These are phyloP conservation scores for Acleris sparsana DNA, from an alignment of 2,888 invertebrate genomes.

Conservation along the genomic window DNA sequence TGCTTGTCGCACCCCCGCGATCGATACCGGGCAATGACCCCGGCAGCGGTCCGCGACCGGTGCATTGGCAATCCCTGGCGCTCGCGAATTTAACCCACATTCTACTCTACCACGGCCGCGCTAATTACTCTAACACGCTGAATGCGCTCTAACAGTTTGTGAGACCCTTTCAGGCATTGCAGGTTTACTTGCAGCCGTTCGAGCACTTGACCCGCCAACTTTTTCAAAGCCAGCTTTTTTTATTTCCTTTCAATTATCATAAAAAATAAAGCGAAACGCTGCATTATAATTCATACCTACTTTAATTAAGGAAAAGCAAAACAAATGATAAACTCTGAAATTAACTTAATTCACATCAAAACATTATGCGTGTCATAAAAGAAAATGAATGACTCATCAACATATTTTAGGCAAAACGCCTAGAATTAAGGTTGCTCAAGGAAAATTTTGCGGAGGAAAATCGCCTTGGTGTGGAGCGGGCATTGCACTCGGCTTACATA, in stretches of 20 bases:
- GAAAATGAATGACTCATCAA: conserved; percentile 52
- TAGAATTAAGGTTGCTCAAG: conserved; percentile 59
- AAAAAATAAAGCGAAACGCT: too few species aligned
- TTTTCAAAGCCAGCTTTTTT: too few species aligned
- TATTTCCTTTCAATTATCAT: too few species aligned
- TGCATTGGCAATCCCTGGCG: conserved; percentile 65
- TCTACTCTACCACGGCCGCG: conserved; percentile 50
- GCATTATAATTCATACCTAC: too few species aligned
- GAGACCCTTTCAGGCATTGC: conserved; percentile 15
- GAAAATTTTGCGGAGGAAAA: conserved; percentile 59
- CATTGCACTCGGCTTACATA: conserved; percentile 81
- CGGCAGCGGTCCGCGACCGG: conserved; percentile 70
- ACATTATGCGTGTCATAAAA: conserved; percentile 49
- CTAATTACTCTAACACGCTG: conserved; percentile 71
- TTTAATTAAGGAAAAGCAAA: background rate
- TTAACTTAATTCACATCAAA: conserved; percentile 45
- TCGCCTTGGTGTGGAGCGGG: conserved; percentile 71
- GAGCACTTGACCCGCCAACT: too few species aligned
- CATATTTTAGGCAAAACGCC: conserved; percentile 51
- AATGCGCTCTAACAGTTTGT: conserved; percentile 55
- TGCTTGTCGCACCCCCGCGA: conserved; percentile 68
- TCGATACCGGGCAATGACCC: conserved; percentile 82
- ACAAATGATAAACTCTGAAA: conserved; percentile 28
- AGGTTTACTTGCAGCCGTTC: too few species aligned
- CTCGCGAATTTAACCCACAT: conserved; percentile 72